Percentiles rank a stretch among this genome's conserved stretches.
Conservation (phyloP, 2,113 vertebrate species). For the Megaceryle maxima region DNA sequence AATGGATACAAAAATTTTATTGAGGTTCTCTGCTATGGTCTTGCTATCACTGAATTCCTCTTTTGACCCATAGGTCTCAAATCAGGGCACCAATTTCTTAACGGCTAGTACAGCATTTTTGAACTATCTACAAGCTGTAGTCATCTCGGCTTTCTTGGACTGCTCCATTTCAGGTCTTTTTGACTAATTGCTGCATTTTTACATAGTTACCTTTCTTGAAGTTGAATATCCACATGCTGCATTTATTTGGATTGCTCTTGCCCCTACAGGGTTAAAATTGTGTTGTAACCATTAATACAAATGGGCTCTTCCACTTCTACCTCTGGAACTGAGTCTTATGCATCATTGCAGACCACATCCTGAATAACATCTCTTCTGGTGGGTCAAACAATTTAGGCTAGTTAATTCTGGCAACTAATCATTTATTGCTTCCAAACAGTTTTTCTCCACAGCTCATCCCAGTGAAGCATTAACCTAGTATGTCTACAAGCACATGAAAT, state of each 20-base stretch:
- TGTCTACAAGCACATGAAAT: not conserved
- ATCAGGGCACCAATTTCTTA: not conserved
- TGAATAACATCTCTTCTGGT: not conserved
- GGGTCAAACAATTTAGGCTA: not conserved
- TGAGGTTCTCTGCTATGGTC: not conserved
- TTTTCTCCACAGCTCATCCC: not conserved
- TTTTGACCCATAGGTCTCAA: not conserved
- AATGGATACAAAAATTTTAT: not conserved
- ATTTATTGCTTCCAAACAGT: not conserved
- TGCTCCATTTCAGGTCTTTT: not conserved
- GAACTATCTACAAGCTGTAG: not conserved
- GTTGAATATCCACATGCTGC: not conserved
- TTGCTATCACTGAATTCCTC: not conserved
- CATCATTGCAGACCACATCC: slow-evolving; percentile 16
- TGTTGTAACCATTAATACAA: not conserved
- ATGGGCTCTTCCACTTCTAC: not conserved
- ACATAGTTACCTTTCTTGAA: not conserved
- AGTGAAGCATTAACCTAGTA: not conserved
- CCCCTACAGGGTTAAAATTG: not conserved
- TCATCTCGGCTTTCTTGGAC: not conserved
- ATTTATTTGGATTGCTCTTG: not conserved
- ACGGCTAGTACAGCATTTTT: not conserved
- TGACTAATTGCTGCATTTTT: not conserved
- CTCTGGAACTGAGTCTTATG: not conserved
- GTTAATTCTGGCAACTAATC: not conserved